Evolutionary conservation across 2,113 vertebrate genomes (phyloP).

Genomic region (Psilopsiagon aurifrons): DNA sequence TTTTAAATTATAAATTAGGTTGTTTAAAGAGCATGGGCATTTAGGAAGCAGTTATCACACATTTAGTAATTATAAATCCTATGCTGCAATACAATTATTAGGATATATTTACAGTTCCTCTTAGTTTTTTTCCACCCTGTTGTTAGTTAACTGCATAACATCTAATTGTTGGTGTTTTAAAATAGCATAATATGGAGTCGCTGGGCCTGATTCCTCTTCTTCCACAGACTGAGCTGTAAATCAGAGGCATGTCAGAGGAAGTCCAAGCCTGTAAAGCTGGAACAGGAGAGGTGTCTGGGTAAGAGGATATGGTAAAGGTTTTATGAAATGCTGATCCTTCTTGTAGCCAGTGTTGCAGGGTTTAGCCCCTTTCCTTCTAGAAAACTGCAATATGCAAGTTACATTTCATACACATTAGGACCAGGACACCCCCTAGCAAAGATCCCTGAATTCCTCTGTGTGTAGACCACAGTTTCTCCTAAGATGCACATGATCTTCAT

Average conservation of each 20-base stretch:
- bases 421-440: not conserved
- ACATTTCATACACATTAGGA: not conserved
- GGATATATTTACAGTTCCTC: conserved; percentile 78
- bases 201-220: not conserved
- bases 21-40: conserved; percentile 85
- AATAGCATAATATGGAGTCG: conserved; percentile 20
- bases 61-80: conserved; percentile 90
- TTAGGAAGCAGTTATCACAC: conserved; percentile 89
- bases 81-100: conserved; percentile 80
- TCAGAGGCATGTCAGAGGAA: not conserved
- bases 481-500: not conserved
- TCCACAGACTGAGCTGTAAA: not conserved
- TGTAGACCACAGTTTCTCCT: not conserved
- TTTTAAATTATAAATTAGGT: conserved; percentile 89
- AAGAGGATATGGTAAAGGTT: not conserved
- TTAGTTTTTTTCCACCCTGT: conserved; percentile 30
- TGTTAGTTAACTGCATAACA: conserved; percentile 53
- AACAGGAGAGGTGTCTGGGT: not conserved
- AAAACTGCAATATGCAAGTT: rapidly evolving
- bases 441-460: not conserved
- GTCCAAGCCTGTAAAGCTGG: rapidly evolving
- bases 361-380: not conserved
- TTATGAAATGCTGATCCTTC: not conserved
- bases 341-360: not conserved
- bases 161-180: conserved; percentile 45